Evolutionary conservation across 1,140 invertebrate genomes (phyloP), one percentile per base, ranked within the genome.

Genomic region (Lineus longissimus): DNA sequence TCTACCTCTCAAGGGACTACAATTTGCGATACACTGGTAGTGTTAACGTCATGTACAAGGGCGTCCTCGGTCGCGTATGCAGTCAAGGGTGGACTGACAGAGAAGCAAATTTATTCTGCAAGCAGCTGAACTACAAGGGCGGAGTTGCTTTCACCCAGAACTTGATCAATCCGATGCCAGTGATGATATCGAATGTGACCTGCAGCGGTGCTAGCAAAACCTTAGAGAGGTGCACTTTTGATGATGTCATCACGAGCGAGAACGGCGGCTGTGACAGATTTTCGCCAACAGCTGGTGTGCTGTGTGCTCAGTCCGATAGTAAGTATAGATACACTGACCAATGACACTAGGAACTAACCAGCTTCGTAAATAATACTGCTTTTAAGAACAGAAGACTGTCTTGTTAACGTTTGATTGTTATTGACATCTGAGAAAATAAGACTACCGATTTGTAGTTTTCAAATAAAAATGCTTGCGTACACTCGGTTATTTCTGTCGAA

Each of bases 141-240:
- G 72, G 72, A 17, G 62, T 70, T 15, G 61, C 63, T 7, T 75
- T 36, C 15, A 36, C 33, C 4, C 33, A 36, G 29, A 36, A 19
- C 13, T 4, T 22, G 25, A 63, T 30, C 33, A 33, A 31, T 4
- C n/a, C n/a, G 4, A 19, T 51, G 47, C 47, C 47, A 27, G 9
- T 9, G 19, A 51, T 27, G n/a, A n/a, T 51, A n/a, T 6, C 63
- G 41, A 33, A 64, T 61, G 70, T 55, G 58, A 84, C 78, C 70
- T 86, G 1, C 91, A 89, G 67, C 84, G 91, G 72, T 88, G 88
- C 1, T 83, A 84, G 41, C 85, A 88, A 62, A 86, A 91, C 66
- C 90, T 89, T 73, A 79, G 83, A 1, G 88, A 89, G 79, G 81
- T 84, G 1, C 84, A 30, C n/a, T 59, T 51, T 51, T n/a, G 47